Evolutionary conservation across 2,113 vertebrate genomes (phyloP).

Genomic region (Machaerirhynchus nigripectus): DNA sequence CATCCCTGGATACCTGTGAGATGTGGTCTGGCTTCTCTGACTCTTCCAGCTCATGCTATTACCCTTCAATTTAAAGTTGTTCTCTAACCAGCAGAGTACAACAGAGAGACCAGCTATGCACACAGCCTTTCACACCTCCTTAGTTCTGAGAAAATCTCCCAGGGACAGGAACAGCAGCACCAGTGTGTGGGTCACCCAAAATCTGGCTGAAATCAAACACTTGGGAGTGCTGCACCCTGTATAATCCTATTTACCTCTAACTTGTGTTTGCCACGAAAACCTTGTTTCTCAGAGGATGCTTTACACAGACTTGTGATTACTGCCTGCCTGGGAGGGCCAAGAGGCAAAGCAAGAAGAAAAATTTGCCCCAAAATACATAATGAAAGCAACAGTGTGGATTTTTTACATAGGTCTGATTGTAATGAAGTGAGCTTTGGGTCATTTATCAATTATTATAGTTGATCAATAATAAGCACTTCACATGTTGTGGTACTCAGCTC

Average conservation of each 20-base stretch:
- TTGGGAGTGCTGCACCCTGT: background rate
- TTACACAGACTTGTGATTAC: background rate
- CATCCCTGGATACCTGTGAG: background rate
- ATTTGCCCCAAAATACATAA: background rate
- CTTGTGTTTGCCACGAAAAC: background rate
- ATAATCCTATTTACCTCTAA: background rate
- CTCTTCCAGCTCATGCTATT: background rate
- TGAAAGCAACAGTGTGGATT: background rate
- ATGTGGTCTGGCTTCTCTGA: background rate
- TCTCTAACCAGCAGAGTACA: background rate
- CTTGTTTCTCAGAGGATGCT: background rate
- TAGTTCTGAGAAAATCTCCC: background rate
- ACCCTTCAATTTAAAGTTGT: background rate
- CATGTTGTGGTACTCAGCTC: background rate
- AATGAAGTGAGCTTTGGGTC: background rate
- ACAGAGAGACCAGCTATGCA: background rate
- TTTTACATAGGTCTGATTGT: background rate
- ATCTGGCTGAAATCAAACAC: background rate
- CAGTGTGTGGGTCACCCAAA: background rate
- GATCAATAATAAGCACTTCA: background rate
- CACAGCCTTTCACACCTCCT: background rate
- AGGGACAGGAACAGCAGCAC: background rate
- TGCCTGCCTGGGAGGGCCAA: background rate
- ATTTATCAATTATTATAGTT: background rate
- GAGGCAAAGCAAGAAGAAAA: background rate